A percentile compares a stretch with the other conserved stretches of the same genome.
phyloP scores from a whole-genome alignment of 2,888 invertebrate species.

The Conops quadrifasciatus region DNA sequence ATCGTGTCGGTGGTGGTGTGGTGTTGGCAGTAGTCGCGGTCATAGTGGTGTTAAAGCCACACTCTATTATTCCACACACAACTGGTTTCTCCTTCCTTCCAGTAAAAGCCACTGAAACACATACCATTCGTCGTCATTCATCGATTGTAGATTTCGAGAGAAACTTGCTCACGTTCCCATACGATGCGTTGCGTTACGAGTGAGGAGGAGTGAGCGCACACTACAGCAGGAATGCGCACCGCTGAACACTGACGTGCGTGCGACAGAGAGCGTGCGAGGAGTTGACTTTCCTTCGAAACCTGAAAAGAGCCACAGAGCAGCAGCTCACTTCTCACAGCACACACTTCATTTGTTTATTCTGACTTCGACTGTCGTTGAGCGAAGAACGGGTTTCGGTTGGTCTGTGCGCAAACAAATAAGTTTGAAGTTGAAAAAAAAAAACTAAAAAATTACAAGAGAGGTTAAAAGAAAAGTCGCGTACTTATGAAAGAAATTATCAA shows the following conservation, averaged over 20 bases:
- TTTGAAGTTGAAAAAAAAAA: constrained; percentile 4
- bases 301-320: constrained; percentile 3
- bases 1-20: too few species aligned
- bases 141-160: too few species aligned
- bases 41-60: too few species aligned
- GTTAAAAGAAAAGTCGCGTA: too few species aligned
- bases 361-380: constrained; percentile 64
- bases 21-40: too few species aligned
- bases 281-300: not conserved
- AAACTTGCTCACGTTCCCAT: too few species aligned
- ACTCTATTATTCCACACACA: too few species aligned
- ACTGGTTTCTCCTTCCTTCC: too few species aligned
- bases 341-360: constrained; percentile 64
- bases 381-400: constrained; percentile 55
- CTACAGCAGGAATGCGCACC: constrained; percentile 17
- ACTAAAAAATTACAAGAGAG: constrained; percentile 13
- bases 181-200: too few species aligned
- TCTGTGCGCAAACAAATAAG: constrained; percentile 49
- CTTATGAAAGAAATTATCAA: too few species aligned
- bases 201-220: constrained; percentile 33
- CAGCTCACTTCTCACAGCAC: constrained; percentile 49
- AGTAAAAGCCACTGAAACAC: too few species aligned
- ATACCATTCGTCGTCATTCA: too few species aligned
- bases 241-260: constrained; percentile 13
- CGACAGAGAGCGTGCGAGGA: constrained; percentile 9